Conservation (phyloP, 2,888 invertebrate species). For the Halictus ligatus region DNA sequence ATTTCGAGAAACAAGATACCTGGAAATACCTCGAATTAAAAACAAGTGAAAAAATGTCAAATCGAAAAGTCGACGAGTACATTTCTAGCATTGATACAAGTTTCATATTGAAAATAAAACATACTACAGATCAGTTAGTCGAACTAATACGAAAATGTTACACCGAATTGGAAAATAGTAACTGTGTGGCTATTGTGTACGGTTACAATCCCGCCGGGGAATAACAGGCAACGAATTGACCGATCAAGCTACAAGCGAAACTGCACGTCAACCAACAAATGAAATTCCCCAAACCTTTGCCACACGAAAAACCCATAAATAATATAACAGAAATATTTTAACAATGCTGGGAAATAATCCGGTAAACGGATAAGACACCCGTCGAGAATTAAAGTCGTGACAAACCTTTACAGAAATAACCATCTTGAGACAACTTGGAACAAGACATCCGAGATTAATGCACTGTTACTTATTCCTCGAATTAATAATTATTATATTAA, state of each 20-base stretch:
- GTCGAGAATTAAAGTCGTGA: not conserved
- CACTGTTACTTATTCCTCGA: not conserved
- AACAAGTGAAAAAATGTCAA: not conserved
- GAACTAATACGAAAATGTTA: not conserved
- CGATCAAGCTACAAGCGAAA: conserved; percentile 1
- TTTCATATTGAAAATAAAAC: not conserved
- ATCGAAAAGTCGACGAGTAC: not conserved
- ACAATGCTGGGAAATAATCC: not conserved
- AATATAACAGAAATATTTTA: not conserved
- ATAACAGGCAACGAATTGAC: not conserved
- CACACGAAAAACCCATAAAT: not conserved
- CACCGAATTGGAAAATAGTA: not conserved
- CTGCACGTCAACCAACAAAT: conserved; percentile 1
- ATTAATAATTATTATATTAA: too few relatives aligned
- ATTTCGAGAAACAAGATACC: not conserved
- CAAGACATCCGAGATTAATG: not conserved
- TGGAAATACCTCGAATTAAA: not conserved
- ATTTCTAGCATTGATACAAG: not conserved
- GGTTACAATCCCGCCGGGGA: not conserved
- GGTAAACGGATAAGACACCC: not conserved
- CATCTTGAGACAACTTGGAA: not conserved
- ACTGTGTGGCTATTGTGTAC: not conserved
- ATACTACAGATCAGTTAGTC: not conserved
- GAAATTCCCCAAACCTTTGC: not conserved
- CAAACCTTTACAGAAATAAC: not conserved